Evolutionary conservation across 2,888 invertebrate species (phyloP), one percentile per base, ranked within the genome.

Genomic region (Xestoiulus laeticollis): DNA sequence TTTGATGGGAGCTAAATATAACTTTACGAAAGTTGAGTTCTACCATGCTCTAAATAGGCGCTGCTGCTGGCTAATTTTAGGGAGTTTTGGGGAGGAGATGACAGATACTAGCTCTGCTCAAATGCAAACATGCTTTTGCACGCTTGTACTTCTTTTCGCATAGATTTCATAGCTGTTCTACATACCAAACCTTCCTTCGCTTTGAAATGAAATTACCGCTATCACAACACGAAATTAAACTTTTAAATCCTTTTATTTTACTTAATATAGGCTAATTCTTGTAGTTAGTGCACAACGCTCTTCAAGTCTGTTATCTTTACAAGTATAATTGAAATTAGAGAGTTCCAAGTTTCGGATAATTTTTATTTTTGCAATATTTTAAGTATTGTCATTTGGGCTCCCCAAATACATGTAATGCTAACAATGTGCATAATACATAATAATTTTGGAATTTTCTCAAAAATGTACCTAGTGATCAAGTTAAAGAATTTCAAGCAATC

Each of bases 1-100:
- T 53, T 53, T 53, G 53, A 53, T 53, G 53, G n/a, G 53, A 53
- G 53, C 53, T 53, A 53, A 53, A 53, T 53, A n/a, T 53, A 53
- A 53, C 5, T 19, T 53, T 5, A 53, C 53, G n/a, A 53, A 53
- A 53, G 53, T 53, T 53, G 53, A 53, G 53, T 53, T 53, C 53
- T n/a, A 53, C 53, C 53, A n/a, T 53, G 53, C 53, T 53, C 53
- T 53, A 53, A 53, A 53, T 53, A 53, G 53, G 53, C 5, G 53
- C 53, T 53, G 53, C 53, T 53, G 53, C 53, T 53, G 53, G 53
- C 19, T 53, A 19, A 53, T 53, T 53, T 53, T 53, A 53, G 53
- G 53, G n/a, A 19, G 53, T 53, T 53, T 53, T 53, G 5, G 53
- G 53, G 53, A n/a, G 53, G 19, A 53, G 53, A 53, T 53, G 53